Base-by-base conservation (phyloP, 2,797 vertebrate species). In the Parotocinclus haroldoi region DNA sequence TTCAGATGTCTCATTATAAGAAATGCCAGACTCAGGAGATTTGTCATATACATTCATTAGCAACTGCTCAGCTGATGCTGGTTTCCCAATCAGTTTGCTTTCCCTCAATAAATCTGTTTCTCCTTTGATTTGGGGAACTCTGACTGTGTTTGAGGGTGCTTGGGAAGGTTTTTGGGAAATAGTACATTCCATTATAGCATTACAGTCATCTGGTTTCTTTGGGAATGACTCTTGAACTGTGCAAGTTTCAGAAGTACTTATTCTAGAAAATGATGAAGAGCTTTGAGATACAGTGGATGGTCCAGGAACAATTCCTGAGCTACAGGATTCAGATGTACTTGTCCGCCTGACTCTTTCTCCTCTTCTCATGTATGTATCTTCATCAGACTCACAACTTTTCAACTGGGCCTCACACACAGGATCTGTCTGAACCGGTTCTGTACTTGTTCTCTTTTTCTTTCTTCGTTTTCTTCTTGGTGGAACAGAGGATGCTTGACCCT, bases 381-480 rank as follows among this genome's bases (percentile, higher is more conserved):
- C 81, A 10, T 87, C 86, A 11, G 83, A 86, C 70, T 88, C 85
- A 37, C 69, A 84, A 7, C 18, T 66, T 66, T 61, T 76, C 57
- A 69, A 55, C 49, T 66, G 74, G 62, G 68, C 79, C 50, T 85
- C 78, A 16, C 39, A 68, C 45, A 58, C 66, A 53, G 68, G 63
- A 7, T 61, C 76, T 37, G 61, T 58, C 7, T 86, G 82, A 14
- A 62, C 19, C 7, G 71, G 74, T 53, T 87, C 84, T 40, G 59
- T 37, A 60, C 81, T 77, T 13, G 76, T 73, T 63, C 79, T 82
- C 61, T 85, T 89, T 76, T 85, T 92, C 78, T 82, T 90, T 68
- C 77, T 89, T 71, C 84, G 83, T 74, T 82, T 91, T 73, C 82
- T 85, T 71, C 79, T 89, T 38, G 79, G 11, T 36, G 80, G 80